Evolutionary conservation across 2,113 vertebrate genomes (phyloP).

Genomic region (human): DNA sequence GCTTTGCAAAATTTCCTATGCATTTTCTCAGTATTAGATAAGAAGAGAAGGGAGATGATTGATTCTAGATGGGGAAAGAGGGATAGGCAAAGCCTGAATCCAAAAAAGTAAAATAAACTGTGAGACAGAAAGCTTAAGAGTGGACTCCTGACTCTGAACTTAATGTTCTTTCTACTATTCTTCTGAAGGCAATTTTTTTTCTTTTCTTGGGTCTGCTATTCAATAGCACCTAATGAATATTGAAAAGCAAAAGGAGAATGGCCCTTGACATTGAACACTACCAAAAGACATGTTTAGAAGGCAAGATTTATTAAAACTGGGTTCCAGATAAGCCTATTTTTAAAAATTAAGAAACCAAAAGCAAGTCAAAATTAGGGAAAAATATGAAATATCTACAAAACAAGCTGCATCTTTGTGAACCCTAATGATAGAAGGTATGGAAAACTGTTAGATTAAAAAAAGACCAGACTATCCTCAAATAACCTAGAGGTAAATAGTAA

Average conservation of each 20-base stretch:
- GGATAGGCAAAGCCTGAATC: slow-evolving; percentile 41
- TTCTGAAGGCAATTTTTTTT: slow-evolving; percentile 31
- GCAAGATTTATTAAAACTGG: slow-evolving; percentile 30
- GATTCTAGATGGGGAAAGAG: slow-evolving; percentile 44
- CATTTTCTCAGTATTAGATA: slow-evolving; percentile 57
- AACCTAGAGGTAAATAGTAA: slow-evolving; percentile 48
- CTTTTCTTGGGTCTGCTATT: slow-evolving; percentile 25
- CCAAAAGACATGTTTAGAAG: slow-evolving; percentile 44
- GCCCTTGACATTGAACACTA: not conserved
- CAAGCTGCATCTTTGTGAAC: not conserved
- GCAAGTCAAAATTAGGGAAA: slow-evolving; percentile 40
- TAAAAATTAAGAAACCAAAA: slow-evolving; percentile 25
- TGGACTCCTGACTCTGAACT: not conserved
- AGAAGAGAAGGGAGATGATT: slow-evolving; percentile 50
- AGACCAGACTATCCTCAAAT: slow-evolving; percentile 41
- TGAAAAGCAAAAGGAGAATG: slow-evolving; percentile 47
- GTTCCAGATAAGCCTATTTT: slow-evolving; percentile 47
- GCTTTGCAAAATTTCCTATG: slow-evolving; percentile 54
- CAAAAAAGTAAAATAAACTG: not conserved
- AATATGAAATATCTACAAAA: slow-evolving; percentile 33
- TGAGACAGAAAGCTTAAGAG: slow-evolving; percentile 38
- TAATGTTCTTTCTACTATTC: slow-evolving; percentile 25
- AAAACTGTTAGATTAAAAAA: slow-evolving; percentile 43
- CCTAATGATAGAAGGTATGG: not conserved
- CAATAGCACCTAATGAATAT: not conserved